Percentiles rank a stretch among this genome's conserved stretches.
Evolutionary conservation across 2,888 invertebrate species (phyloP).

Genomic region (Leptopilina syphax): DNA sequence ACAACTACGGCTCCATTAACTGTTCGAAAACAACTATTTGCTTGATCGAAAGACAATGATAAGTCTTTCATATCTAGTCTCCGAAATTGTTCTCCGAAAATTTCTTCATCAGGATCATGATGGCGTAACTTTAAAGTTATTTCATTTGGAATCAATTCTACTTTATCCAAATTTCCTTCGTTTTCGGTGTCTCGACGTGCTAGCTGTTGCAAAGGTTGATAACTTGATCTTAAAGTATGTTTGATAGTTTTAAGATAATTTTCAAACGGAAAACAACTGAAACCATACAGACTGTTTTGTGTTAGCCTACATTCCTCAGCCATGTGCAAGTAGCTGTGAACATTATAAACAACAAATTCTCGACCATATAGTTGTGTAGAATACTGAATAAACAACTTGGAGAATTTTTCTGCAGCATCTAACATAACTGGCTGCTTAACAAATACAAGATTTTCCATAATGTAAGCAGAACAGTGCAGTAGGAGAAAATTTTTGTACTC

Average conservation of each 20-base stretch:
- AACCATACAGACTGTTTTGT: neutral
- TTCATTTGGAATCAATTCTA: neutral
- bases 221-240: neutral
- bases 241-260: neutral
- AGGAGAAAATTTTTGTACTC: neutral
- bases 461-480: slow-evolving; percentile 1
- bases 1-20: neutral
- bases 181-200: neutral
- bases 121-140: neutral
- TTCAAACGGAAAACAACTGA: slow-evolving; percentile 7
- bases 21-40: neutral
- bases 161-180: neutral
- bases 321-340: neutral
- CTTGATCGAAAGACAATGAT: neutral
- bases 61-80: too few relatives aligned
- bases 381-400: neutral
- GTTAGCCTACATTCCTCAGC: neutral
- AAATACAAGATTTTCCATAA: neutral
- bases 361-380: neutral
- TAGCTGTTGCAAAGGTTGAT: neutral
- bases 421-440: neutral
- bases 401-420: neutral
- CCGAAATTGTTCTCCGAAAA: neutral
- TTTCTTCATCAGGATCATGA: neutral
- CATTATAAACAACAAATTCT: neutral